Percentiles rank a stretch among this genome's conserved stretches.
phyloP scores from a whole-genome alignment of 2,888 invertebrate species.

The Anthophora plumipes region DNA sequence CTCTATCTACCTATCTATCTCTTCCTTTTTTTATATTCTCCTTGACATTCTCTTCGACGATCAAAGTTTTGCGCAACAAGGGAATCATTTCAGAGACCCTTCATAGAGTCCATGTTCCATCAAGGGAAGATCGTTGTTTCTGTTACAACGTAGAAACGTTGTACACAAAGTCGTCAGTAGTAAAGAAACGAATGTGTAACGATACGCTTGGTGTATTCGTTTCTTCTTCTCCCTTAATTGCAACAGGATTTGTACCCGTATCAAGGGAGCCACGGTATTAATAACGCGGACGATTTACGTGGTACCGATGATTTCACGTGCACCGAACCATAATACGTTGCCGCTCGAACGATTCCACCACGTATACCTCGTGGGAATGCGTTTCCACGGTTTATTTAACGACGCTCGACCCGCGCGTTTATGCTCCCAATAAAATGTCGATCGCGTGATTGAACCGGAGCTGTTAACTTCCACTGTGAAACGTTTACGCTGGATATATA shows the following conservation, averaged over 20 bases:
- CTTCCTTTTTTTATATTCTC: not conserved
- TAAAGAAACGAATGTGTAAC: not conserved
- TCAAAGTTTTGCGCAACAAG: not conserved
- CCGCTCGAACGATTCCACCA: slow-evolving; percentile 44
- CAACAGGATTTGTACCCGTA: slow-evolving; percentile 35
- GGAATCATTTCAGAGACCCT: too few species aligned
- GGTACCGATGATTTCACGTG: slow-evolving; percentile 60
- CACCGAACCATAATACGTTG: slow-evolving; percentile 54
- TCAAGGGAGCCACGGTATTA: slow-evolving; percentile 40
- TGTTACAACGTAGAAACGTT: not conserved
- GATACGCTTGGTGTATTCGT: too few species aligned
- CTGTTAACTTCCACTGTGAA: not conserved
- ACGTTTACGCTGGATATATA: not conserved
- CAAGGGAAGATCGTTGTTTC: too few species aligned
- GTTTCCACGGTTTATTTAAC: slow-evolving; percentile 69
- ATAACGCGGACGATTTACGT: slow-evolving; percentile 61
- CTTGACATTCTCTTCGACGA: not conserved
- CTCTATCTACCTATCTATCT: not conserved
- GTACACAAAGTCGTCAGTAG: not conserved
- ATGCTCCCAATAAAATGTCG: slow-evolving; percentile 63
- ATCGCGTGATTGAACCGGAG: slow-evolving; percentile 53
- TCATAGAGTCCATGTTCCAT: too few species aligned
- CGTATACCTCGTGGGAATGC: slow-evolving; percentile 58
- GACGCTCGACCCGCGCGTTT: slow-evolving; percentile 58
- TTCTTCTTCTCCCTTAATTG: slow-evolving; percentile 12